Evolutionary conservation across 2,113 vertebrate species (phyloP), one percentile per base, ranked within the genome.

Genomic region (Crocuta crocuta): DNA sequence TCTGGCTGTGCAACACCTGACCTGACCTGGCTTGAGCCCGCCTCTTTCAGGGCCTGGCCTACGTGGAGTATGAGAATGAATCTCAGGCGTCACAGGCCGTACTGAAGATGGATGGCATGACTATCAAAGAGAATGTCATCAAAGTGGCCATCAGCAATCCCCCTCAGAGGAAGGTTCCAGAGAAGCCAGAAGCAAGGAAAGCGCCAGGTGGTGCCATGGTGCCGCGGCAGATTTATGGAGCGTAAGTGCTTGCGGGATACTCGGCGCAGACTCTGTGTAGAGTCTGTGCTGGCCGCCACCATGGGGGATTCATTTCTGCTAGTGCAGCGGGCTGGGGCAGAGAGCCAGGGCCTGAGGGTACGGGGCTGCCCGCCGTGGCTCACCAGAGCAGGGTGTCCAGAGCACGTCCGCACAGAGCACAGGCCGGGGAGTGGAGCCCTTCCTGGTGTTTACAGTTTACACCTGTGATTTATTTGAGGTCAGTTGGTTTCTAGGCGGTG

Each of bases 131-230:
- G 15, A 99, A 99, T 0, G 98, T 98, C 76, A 99, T 99, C 97
- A 99, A 99, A 31, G 99, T 99, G 90, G 99, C 99, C 0, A 99
- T 99, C 97, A 99, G 99, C 89, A 99, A 99, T 92, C 99, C 99
- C 0, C 99, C 99, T 0, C 98, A 99, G 8, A 99, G 99, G 65
- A 99, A 98, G 68, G 45, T 76, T 23, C 98, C 98, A 0, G 99
- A 99, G 10, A 99, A 98, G 68, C 80, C 98, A 0, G 99, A 99
- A 68, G 94, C 98, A 0, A 96, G 98, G 96, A 98, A 94, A 50
- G 86, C 94, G 1, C 13, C 98, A 0, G 92, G 98, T 0, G 94
- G 98, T 2, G 45, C 99, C 12, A 39, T 94, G 11, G 91, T 97
- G 10, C 99, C 99, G 0, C 98, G 99, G 0, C 99, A 99, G 96